These are phyloP conservation scores for Melanostoma scalare DNA, from an alignment of 2,888 invertebrate species.

Conservation along the genomic window DNA sequence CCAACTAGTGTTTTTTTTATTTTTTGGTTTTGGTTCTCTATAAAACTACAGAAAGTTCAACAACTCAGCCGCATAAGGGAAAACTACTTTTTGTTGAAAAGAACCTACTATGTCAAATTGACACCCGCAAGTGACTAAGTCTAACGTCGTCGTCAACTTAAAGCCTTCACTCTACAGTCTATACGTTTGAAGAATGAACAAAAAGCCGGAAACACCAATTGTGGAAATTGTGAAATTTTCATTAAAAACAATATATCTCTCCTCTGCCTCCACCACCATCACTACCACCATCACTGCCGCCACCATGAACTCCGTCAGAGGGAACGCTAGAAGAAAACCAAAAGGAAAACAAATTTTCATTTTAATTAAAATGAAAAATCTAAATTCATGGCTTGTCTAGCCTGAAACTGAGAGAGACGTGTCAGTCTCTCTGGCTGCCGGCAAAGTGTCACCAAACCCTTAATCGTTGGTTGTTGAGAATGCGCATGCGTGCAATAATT, in stretches of 20 bases:
- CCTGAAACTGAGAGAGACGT: constrained; percentile 38
- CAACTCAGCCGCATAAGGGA: constrained; percentile 58
- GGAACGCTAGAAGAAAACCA: constrained; percentile 24
- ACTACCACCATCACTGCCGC: constrained; percentile 4
- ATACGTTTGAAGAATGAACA: constrained; percentile 19
- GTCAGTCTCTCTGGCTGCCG: constrained; percentile 53
- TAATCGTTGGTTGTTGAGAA: constrained; percentile 55
- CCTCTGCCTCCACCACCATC: constrained; percentile 10
- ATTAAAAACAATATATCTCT: constrained; percentile 50
- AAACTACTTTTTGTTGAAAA: constrained; percentile 35
- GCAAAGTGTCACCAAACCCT: constrained; percentile 71
- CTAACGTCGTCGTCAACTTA: constrained; percentile 27
- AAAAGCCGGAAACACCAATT: constrained; percentile 69
- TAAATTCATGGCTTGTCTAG: constrained; percentile 67
- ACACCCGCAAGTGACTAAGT: constrained; percentile 71
- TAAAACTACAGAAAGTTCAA: constrained; percentile 58
- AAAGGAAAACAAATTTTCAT: constrained; percentile 55
- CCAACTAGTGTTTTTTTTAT: constrained; percentile 14
- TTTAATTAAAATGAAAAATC: constrained; percentile 64
- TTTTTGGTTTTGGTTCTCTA: constrained; percentile 19
- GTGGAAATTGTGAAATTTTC: constrained; percentile 70
- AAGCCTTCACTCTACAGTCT: constrained; percentile 24
- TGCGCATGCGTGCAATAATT: constrained; percentile 72
- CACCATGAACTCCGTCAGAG: background rate
- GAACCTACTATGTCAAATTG: constrained; percentile 64